phyloP scores from a whole-genome alignment of 2,113 vertebrate species.

The Apus apus region DNA sequence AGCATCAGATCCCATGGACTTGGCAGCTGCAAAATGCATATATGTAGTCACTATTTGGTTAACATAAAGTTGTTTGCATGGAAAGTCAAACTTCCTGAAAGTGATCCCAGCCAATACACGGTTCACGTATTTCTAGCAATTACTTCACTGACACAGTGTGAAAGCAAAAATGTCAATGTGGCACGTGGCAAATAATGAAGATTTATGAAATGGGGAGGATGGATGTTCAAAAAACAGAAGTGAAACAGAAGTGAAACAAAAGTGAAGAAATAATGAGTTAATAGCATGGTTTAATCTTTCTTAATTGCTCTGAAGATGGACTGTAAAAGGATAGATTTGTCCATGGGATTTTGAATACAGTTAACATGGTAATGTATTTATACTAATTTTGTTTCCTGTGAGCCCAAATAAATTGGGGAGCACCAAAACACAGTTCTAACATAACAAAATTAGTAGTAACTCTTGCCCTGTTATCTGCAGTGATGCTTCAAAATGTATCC shows the following conservation, averaged over 20 bases:
- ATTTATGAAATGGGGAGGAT: neutral
- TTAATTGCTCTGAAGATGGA: neutral
- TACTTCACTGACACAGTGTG: neutral
- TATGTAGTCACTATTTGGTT: neutral
- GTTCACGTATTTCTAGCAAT: neutral
- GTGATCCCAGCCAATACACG: neutral
- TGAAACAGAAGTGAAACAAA: constrained; percentile 10
- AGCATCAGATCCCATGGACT: constrained; percentile 94
- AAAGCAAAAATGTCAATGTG: neutral
- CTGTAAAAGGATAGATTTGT: constrained; percentile 77
- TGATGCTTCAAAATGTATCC: constrained; percentile 98
- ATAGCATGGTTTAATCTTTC: constrained; percentile 14
- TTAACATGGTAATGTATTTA: constrained; percentile 83
- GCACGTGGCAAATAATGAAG: neutral
- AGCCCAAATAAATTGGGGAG: constrained; percentile 68
- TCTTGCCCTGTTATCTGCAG: constrained; percentile 84
- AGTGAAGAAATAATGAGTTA: constrained; percentile 1
- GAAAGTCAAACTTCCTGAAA: neutral
- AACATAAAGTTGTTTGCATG: constrained; percentile 5
- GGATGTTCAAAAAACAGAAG: neutral
- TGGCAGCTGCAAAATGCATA: constrained; percentile 22
- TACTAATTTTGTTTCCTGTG: constrained; percentile 90
- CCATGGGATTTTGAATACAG: constrained; percentile 85
- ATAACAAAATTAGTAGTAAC: constrained; percentile 89
- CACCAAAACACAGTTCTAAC: constrained; percentile 53